Base-by-base conservation (phyloP, 2,797 vertebrate species). In the Trematomus bernacchii region DNA sequence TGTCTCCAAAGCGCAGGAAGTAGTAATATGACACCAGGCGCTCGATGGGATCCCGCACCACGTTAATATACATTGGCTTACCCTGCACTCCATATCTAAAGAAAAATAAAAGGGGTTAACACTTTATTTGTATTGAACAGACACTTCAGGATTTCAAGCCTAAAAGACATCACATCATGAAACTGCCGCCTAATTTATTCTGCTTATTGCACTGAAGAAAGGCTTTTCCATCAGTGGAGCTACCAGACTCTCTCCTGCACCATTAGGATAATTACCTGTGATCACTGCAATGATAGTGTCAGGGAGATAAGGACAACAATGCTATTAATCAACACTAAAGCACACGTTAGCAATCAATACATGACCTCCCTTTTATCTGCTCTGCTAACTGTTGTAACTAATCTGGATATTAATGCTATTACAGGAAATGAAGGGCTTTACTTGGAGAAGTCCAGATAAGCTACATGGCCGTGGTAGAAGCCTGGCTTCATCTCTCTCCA, bases 21-120 rank as follows among this genome's bases (percentile, higher is more conserved):
- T 99, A 99, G 89, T 99, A 99, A 73, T 99, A 99, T 3, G 98
- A 99, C 85, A 99, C 98, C 42, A 99, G 95, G 19, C 98, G 95
- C 88, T 98, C 97, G 63, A 99, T 97, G 63, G 98, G 98, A 89
- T 99, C 97, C 71, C 97, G 95, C 89, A 99, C 95, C n/a, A 99
- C 96, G 79, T 99, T 99, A 74, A 99, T 97, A 86, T 99, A 99
- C 93, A 98, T 93, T 1, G 98, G 98, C 80, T 97, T 98, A 77
- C 94, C 95, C 83, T 94, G 96, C 72, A 96, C 95, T 21, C 97
- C 96, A 71, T 97, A 98, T 89, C 98, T 99, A 76, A 4, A 80
- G 1, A 52, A 16, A 48, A 65, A 12, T 40, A 65, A 48, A 48
- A 44, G 6, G 3, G 16, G 11, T n/a, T 19, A 10, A 16, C 3